Conservation (phyloP, 2,888 invertebrate genomes). For the Deladenus siricidicola region DNA sequence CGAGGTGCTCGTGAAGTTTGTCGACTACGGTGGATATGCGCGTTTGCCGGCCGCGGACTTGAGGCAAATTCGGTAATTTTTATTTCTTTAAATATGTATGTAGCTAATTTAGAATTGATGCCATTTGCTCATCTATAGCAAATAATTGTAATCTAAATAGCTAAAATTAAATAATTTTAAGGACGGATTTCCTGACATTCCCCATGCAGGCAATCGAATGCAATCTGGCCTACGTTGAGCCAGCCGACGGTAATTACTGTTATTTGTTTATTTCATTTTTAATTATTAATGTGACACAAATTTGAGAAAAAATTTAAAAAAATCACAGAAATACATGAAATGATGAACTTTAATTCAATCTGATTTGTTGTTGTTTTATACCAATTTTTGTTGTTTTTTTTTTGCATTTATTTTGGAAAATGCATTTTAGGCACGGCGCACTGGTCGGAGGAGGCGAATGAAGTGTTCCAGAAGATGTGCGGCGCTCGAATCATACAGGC, state of each 20-base stretch:
- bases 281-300: background rate
- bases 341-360: background rate
- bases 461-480: conserved; percentile 37
- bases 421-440: conserved; percentile 34
- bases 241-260: conserved; percentile 70
- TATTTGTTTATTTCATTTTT: conserved; percentile 38
- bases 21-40: conserved; percentile 90
- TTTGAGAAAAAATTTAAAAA: background rate
- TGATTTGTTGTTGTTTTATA: background rate
- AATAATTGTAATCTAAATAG: too few relatives aligned
- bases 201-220: conserved; percentile 97
- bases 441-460: conserved; percentile 42
- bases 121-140: too few relatives aligned
- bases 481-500: conserved; percentile 42
- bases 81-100: too few relatives aligned
- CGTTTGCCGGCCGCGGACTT: conserved; percentile 69
- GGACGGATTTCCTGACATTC: conserved; percentile 81
- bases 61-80: conserved; percentile 68
- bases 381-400: background rate
- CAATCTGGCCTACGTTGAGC: conserved; percentile 77
- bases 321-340: background rate
- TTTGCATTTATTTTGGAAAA: background rate
- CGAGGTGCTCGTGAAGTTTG: conserved; percentile 73
- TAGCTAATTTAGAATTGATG: background rate
- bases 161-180: conserved; percentile 32